Conservation (phyloP, 2,797 vertebrate species). For the Todus mexicanus region DNA sequence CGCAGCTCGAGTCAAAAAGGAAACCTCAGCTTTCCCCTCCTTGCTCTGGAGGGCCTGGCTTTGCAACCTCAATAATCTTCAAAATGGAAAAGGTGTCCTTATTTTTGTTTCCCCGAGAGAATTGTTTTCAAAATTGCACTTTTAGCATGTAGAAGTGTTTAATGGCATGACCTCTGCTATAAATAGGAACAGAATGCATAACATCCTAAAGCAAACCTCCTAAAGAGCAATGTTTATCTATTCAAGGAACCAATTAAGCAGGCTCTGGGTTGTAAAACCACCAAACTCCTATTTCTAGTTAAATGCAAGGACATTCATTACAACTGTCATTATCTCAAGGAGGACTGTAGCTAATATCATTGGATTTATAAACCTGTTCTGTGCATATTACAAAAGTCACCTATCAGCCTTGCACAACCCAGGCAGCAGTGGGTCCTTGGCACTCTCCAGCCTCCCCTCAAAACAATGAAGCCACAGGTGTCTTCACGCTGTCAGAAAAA, state of each 20-base stretch:
- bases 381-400: constrained; percentile 2
- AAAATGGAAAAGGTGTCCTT: not conserved
- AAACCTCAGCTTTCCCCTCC: not conserved
- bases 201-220: constrained; percentile 2
- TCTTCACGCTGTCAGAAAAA: not conserved
- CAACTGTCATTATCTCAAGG: constrained; percentile 40
- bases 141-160: not conserved
- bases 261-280: constrained; percentile 25
- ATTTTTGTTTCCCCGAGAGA: not conserved
- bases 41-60: not conserved
- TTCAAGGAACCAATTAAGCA: constrained; percentile 57
- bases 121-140: not conserved
- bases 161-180: constrained; percentile 6
- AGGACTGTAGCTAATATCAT: constrained; percentile 4
- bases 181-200: not conserved
- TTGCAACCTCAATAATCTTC: not conserved
- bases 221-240: constrained; percentile 33
- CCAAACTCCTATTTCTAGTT: constrained; percentile 38
- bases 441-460: constrained; percentile 1
- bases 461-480: not conserved
- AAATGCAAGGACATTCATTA: constrained; percentile 53
- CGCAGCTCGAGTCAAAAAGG: not conserved
- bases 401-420: not conserved
- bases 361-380: constrained; percentile 20
- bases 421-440: constrained; percentile 13